Percentiles rank a stretch among this genome's conserved stretches.
These are phyloP conservation scores for Platypus cylindrus DNA, from an alignment of 2,888 invertebrate species.

Conservation along the genomic window DNA sequence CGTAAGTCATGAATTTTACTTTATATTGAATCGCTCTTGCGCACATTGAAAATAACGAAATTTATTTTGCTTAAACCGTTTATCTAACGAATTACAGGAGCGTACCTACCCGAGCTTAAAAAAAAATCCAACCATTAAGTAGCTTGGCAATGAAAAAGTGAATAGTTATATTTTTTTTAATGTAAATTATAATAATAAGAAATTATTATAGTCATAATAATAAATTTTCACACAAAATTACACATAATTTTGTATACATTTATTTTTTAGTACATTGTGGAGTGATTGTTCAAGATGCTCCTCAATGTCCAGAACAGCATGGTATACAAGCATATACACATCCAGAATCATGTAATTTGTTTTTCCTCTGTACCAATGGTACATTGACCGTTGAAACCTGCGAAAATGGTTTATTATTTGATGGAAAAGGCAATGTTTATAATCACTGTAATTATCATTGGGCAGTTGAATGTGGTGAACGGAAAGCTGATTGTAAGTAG, in stretches of 20 bases:
- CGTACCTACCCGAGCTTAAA: no score
- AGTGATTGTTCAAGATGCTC: constrained; percentile 47
- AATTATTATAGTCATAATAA: no score
- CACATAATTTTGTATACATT: no score
- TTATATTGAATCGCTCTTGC: no score
- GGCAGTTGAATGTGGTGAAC: constrained; percentile 76
- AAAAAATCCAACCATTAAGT: no score
- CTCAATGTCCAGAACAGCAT: constrained; percentile 67
- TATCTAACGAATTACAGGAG: no score
- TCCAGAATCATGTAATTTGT: constrained; percentile 76
- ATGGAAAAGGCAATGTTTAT: constrained; percentile 79
- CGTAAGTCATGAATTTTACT: no score
- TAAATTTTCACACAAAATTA: no score
- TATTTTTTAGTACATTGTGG: constrained; percentile 45
- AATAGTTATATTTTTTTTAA: neutral
- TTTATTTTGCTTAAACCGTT: no score
- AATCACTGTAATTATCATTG: constrained; percentile 91
- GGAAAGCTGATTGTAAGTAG: constrained; percentile 66
- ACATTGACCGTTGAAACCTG: constrained; percentile 81
- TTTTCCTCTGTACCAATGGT: constrained; percentile 85
- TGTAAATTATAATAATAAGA: neutral
- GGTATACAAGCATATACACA: constrained; percentile 78
- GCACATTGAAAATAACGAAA: no score
- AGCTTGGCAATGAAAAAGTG: neutral
- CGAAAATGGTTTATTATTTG: constrained; percentile 82